Evolutionary conservation across 2,113 vertebrate species (phyloP).

Genomic region (Gymnobelideus leadbeateri): DNA sequence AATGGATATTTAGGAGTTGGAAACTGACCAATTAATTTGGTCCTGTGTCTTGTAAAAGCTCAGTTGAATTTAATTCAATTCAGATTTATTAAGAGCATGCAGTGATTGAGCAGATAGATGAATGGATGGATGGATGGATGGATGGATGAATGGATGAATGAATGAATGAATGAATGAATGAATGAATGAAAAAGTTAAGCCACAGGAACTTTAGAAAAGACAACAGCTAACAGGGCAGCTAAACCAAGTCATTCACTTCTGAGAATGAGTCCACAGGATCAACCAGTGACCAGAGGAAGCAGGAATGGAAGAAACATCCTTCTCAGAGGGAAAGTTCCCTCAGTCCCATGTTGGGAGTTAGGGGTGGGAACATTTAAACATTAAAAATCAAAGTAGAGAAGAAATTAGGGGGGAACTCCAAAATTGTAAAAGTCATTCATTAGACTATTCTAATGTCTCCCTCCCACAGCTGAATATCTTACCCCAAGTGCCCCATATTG

Average conservation of each 20-base stretch:
- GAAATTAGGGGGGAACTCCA: conserved; percentile 42
- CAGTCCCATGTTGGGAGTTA: conserved; percentile 81
- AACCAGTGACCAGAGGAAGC: neutral
- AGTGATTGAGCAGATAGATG: neutral
- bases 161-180: neutral
- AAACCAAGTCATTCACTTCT: neutral
- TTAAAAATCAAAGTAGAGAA: conserved; percentile 3
- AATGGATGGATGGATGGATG: neutral
- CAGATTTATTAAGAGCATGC: neutral
- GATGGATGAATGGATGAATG: neutral
- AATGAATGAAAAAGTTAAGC: conserved; percentile 21
- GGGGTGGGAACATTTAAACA: neutral
- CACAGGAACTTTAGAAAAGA: neutral
- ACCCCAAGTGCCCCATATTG: conserved; percentile 80
- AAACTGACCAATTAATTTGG: neutral
- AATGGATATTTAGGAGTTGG: neutral
- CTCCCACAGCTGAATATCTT: conserved; percentile 78
- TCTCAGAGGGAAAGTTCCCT: conserved; percentile 50
- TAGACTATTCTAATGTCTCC: conserved; percentile 79
- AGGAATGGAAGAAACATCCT: conserved; percentile 29
- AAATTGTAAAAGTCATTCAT: conserved; percentile 82
- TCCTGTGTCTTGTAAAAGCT: neutral
- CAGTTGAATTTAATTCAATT: neutral
- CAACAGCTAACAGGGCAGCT: neutral
- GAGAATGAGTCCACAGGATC: neutral